phyloP scores from a whole-genome alignment of 2,113 vertebrate species.

The Ancistrus triradiatus region DNA sequence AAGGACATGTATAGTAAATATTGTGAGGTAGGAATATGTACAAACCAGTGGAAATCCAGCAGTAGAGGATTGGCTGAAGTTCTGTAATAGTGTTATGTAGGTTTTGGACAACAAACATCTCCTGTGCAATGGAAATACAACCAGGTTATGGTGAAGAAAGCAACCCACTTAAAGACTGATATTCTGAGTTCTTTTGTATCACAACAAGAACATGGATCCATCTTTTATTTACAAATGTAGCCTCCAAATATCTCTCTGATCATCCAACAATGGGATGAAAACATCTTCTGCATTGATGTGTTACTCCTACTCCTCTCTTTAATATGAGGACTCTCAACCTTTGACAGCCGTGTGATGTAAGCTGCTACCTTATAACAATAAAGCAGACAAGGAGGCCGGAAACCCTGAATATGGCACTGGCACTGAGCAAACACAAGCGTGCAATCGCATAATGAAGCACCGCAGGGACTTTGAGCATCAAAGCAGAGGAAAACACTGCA shows the following conservation, averaged over 20 bases:
- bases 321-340: slow-evolving; percentile 47
- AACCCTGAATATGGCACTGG: slow-evolving; percentile 32
- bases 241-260: slow-evolving; percentile 31
- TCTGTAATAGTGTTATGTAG: too few relatives aligned
- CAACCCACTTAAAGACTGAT: slow-evolving; percentile 6
- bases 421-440: slow-evolving; percentile 14
- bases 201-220: slow-evolving; percentile 37
- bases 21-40: too few relatives aligned
- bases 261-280: too few relatives aligned
- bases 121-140: too few relatives aligned
- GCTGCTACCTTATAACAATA: slow-evolving; percentile 43
- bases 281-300: too few relatives aligned
- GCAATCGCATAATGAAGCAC: slow-evolving; percentile 24
- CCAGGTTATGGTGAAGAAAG: too few relatives aligned
- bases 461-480: not conserved
- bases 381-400: slow-evolving; percentile 48
- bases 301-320: not conserved
- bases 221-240: slow-evolving; percentile 27
- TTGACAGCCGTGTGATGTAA: slow-evolving; percentile 44
- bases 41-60: too few relatives aligned
- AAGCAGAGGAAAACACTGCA: slow-evolving; percentile 5
- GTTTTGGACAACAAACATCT: too few relatives aligned
- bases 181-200: slow-evolving; percentile 47
- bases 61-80: too few relatives aligned
- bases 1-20: too few relatives aligned